These are phyloP conservation scores for Alosa sapidissima DNA, from an alignment of 2,797 vertebrate genomes.

Conservation along the genomic window DNA sequence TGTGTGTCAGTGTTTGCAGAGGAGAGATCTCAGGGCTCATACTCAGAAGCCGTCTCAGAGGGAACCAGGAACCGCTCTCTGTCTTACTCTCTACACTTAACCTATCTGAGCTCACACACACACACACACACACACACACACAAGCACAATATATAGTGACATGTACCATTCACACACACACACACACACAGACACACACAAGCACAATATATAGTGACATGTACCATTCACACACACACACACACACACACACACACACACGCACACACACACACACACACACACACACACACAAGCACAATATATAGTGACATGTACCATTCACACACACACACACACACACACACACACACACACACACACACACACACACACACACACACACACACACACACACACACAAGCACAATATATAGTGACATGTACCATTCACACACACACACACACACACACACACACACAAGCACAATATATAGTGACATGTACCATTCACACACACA, in stretches of 20 bases:
- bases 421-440: neutral
- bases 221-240: no score
- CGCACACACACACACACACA: neutral
- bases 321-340: neutral
- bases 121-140: neutral
- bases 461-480: neutral
- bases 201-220: no score
- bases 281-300: neutral
- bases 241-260: neutral
- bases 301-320: neutral
- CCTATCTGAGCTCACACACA: neutral
- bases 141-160: no score
- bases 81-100: neutral
- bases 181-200: neutral
- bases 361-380: neutral
- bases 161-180: no score
- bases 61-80: neutral
- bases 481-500: neutral
- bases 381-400: neutral
- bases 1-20: neutral
- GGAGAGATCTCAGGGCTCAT: neutral
- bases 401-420: no score
- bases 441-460: neutral
- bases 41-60: neutral
- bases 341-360: neutral